Evolutionary conservation across 2,888 invertebrate species (phyloP), one percentile per base, ranked within the genome.

Genomic region (Chalcosyrphus nemorum): DNA sequence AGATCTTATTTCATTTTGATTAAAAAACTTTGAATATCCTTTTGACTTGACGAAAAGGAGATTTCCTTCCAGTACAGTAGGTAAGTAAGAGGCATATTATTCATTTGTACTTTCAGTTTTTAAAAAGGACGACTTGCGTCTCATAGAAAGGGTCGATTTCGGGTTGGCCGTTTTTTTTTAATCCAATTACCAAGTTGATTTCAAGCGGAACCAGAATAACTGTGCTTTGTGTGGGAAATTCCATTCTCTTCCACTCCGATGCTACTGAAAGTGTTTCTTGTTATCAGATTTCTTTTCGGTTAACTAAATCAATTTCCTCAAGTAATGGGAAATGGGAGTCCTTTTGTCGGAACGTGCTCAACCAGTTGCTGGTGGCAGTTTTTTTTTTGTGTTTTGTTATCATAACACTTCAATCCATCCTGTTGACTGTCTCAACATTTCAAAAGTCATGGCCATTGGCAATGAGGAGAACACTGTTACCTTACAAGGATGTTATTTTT

Each of bases 161-260:
- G 17, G n/a, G 54, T 32, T 32, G 32, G 4, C 4, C 11, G 7
- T 32, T 32, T 32, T 32, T 9, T 32, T 54, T 15, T 59, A 41
- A 59, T 59, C 59, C 59, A 59, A 59, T 59, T 59, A 59, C 43
- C 15, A 24, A 43, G 24, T 27, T 59, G 15, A 59, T 59, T 59
- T 59, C 59, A 11, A 59, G 5, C 15, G 43, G 21, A 59, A 59
- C 38, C 3, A 41, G 13, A 59, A 41, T 24, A 41, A 13, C 41
- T 59, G 15, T 24, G 35, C 54, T 32, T 54, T 38, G 38, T 38
- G 38, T 38, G 17, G 38, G 57, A 57, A 35, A 57, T 57, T 57
- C 13, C 21, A 21, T 57, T 57, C 57, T 35, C 13, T 57, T 57
- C 38, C 21, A 38, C 38, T 21, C 21, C n/a, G 38, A 4, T 38